Evolutionary conservation across 1,140 invertebrate species (phyloP).

Genomic region (Drosophila leontia): DNA sequence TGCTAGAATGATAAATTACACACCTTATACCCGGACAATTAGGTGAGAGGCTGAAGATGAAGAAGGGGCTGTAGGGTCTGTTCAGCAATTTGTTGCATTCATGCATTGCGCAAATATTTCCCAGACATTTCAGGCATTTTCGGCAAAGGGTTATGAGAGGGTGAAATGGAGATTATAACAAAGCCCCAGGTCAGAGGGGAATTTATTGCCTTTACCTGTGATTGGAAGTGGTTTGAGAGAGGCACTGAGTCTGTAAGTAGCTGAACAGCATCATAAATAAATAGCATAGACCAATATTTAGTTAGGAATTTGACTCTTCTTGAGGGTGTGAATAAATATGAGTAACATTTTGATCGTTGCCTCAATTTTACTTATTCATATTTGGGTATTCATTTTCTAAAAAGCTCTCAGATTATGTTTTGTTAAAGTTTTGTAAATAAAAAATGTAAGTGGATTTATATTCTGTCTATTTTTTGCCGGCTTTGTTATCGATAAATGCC

Average conservation of each 20-base stretch:
- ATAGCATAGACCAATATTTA: background rate
- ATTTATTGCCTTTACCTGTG: conserved; percentile 29
- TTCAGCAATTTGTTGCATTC: conserved; percentile 62
- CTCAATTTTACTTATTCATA: background rate
- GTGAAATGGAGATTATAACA: conserved; percentile 8
- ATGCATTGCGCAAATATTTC: conserved; percentile 62
- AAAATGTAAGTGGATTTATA: conserved; percentile 1
- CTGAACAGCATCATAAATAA: conserved; percentile 4
- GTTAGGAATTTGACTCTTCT: background rate
- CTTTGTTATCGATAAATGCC: conserved; percentile 38
- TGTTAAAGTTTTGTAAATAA: background rate
- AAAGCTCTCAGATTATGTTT: background rate
- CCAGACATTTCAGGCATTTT: conserved; percentile 53
- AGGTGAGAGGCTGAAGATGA: conserved; percentile 23
- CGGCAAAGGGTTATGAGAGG: conserved; percentile 3
- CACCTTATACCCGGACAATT: conserved; percentile 47
- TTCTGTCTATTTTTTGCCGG: conserved; percentile 1
- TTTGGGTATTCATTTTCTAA: no score
- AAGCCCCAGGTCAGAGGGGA: conserved; percentile 21
- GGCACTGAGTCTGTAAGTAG: background rate
- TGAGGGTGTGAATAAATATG: background rate
- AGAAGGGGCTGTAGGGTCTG: conserved; percentile 1
- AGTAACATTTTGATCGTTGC: background rate
- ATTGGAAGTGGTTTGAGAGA: conserved; percentile 21
- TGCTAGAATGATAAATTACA: conserved; percentile 57